These are phyloP conservation scores for Sicus ferrugineus DNA, from an alignment of 2,888 invertebrate genomes.

Conservation along the genomic window DNA sequence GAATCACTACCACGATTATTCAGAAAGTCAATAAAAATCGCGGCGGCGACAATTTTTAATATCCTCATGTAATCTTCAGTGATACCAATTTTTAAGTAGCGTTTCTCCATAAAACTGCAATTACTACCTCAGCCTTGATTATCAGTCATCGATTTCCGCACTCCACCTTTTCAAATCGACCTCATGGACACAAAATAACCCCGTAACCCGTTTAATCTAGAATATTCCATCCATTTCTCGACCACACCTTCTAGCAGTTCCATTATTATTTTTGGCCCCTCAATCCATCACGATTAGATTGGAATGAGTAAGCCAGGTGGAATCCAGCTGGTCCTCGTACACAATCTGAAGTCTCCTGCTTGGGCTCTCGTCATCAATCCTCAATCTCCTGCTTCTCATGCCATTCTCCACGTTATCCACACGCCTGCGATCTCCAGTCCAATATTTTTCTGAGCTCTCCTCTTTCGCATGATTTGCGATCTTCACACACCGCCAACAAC, in stretches of 20 bases:
- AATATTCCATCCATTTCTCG: no score
- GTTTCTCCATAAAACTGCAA: no score
- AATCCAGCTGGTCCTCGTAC: background rate
- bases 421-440: background rate
- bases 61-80: no score
- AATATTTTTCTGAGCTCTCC: background rate
- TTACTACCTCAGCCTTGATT: no score
- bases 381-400: background rate
- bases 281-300: conserved; percentile 8
- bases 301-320: background rate
- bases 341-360: background rate
- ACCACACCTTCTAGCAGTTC: background rate
- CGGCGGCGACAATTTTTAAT: no score
- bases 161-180: no score
- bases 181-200: no score
- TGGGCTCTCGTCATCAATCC: conserved; percentile 1
- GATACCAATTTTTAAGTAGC: no score
- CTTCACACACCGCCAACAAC: background rate
- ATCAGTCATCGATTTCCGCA: no score
- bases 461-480: background rate
- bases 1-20: no score
- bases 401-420: background rate
- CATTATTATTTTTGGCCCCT: background rate
- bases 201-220: no score
- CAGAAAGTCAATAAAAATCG: no score